phyloP scores from a whole-genome alignment of 2,888 invertebrate genomes.

The Calliscelio sp. region DNA sequence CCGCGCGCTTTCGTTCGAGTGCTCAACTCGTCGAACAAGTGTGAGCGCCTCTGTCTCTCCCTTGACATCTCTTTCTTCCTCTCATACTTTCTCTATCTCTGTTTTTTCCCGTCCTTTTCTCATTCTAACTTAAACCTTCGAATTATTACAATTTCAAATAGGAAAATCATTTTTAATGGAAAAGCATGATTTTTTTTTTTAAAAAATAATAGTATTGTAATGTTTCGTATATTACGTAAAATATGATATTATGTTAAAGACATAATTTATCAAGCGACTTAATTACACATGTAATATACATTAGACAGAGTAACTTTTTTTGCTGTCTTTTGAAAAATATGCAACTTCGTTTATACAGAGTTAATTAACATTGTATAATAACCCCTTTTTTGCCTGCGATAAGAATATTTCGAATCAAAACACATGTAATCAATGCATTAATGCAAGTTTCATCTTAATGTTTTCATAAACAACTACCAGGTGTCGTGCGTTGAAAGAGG shows the following conservation, averaged over 20 bases:
- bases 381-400: conserved; percentile 21
- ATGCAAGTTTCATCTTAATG: too few relatives aligned
- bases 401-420: conserved; percentile 32
- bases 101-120: conserved; percentile 49
- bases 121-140: too few relatives aligned
- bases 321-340: conserved; percentile 30
- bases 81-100: conserved; percentile 43
- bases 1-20: too few relatives aligned
- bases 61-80: conserved; percentile 58
- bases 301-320: conserved; percentile 35
- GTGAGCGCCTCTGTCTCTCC: conserved; percentile 36
- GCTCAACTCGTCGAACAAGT: too few relatives aligned
- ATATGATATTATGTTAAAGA: conserved; percentile 47
- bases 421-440: conserved; percentile 30
- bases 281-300: conserved; percentile 54
- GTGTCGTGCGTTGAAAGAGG: too few relatives aligned
- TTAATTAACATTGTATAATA: conserved; percentile 54
- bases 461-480: too few relatives aligned
- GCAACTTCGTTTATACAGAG: conserved; percentile 43
- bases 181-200: too few relatives aligned
- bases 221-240: conserved; percentile 33
- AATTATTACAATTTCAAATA: too few relatives aligned
- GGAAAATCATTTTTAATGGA: too few relatives aligned
- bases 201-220: too few relatives aligned
- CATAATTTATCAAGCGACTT: conserved; percentile 45